Evolutionary conservation across 1,140 invertebrate species (phyloP).

Genomic region (Solenopsis fugax): DNA sequence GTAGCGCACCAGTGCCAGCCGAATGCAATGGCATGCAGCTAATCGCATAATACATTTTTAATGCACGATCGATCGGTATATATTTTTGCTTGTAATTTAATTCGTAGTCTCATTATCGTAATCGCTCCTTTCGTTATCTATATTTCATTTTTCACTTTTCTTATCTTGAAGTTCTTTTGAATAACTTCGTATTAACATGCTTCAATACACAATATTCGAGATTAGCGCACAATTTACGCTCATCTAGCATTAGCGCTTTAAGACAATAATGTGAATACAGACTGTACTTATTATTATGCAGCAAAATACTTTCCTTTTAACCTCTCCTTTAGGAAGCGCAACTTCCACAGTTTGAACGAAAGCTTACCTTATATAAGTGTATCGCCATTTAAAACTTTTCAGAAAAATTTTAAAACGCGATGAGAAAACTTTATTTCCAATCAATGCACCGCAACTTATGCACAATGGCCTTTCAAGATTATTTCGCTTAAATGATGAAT

Average conservation of each 20-base stretch:
- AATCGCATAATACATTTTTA: conserved; percentile 51
- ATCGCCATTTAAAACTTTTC: conserved; percentile 48
- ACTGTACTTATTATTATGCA: conserved; percentile 43
- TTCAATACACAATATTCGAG: neutral
- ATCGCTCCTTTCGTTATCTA: neutral
- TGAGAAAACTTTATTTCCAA: conserved; percentile 48
- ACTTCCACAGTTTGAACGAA: conserved; percentile 39
- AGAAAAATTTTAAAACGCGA: conserved; percentile 43
- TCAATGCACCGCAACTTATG: conserved; percentile 13
- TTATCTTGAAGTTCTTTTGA: neutral
- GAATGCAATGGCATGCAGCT: conserved; percentile 18
- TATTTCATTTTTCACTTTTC: neutral
- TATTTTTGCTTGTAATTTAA: conserved; percentile 27
- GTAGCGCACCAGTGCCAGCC: neutral
- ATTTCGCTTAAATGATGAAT: conserved; percentile 40
- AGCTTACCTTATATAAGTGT: conserved; percentile 42
- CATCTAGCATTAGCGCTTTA: neutral
- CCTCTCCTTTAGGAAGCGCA: conserved; percentile 27
- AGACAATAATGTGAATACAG: neutral
- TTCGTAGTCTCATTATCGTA: conserved; percentile 1
- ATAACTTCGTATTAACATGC: neutral
- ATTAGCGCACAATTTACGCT: conserved; percentile 6
- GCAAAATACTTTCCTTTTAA: conserved; percentile 42
- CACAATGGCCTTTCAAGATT: conserved; percentile 20
- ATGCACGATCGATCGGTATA: conserved; percentile 41